These are phyloP conservation scores for Rana temporaria DNA, from an alignment of 2,113 vertebrate genomes.

Conservation along the genomic window DNA sequence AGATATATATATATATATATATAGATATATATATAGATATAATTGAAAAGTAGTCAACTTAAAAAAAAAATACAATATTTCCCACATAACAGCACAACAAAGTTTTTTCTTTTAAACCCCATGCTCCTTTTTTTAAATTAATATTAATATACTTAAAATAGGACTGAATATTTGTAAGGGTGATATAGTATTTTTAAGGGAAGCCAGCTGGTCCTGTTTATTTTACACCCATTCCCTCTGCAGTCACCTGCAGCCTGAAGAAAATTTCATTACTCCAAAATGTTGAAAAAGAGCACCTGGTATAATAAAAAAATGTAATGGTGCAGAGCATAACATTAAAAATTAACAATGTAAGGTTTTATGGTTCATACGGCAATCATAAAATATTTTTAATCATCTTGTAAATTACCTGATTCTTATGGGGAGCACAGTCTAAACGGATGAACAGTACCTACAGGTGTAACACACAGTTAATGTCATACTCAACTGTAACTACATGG, in stretches of 20 bases:
- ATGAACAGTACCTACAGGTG: background rate
- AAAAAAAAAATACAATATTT: background rate
- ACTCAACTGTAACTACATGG: too few relatives aligned
- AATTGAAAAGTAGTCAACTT: background rate
- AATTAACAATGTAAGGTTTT: background rate
- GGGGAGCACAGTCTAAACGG: background rate
- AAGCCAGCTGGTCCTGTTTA: background rate
- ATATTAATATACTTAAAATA: too few relatives aligned
- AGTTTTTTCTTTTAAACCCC: too few relatives aligned
- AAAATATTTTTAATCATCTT: background rate
- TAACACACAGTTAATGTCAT: background rate
- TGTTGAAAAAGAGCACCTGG: background rate
- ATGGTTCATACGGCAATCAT: background rate
- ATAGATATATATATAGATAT: too few relatives aligned
- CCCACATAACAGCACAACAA: too few relatives aligned
- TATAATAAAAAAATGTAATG: slow-evolving; percentile 14
- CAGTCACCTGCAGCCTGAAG: slow-evolving; percentile 2
- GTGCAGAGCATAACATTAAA: background rate
- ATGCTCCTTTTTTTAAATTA: too few relatives aligned
- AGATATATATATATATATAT: too few relatives aligned
- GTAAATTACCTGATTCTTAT: background rate
- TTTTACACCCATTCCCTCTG: slow-evolving; percentile 3
- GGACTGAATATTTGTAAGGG: too few relatives aligned
- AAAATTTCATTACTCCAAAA: slow-evolving; percentile 14
- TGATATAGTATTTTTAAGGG: background rate